A percentile compares a stretch with the other conserved stretches of the same genome.
Conservation (phyloP, 2,797 vertebrate species). For the Apogon hyalosoma region DNA sequence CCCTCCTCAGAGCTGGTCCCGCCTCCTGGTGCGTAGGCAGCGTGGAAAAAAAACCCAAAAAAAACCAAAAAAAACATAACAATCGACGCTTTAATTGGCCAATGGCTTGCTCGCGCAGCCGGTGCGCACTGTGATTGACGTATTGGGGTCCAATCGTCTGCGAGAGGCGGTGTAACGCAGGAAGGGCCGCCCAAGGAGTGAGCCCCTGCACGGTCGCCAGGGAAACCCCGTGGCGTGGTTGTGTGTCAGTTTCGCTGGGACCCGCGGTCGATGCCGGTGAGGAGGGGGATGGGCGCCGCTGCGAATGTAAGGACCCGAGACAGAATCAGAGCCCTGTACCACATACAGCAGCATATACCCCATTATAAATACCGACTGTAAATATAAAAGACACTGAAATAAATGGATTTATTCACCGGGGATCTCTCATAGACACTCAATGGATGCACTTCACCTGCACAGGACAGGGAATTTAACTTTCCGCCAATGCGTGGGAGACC, state of each 20-base stretch:
- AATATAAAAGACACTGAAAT: conserved; percentile 81
- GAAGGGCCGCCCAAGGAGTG: conserved; percentile 67
- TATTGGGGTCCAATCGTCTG: conserved; percentile 50
- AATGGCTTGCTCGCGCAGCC: conserved; percentile 31
- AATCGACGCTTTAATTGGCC: conserved; percentile 39
- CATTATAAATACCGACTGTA: conserved; percentile 85
- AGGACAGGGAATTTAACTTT: conserved; percentile 85
- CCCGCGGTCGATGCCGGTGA: conserved; percentile 90
- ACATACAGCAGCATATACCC: conserved; percentile 86
- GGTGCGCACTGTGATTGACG: conserved; percentile 55
- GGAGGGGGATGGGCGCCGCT: conserved; percentile 91
- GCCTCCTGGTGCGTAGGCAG: conserved; percentile 62
- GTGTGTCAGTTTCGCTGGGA: conserved; percentile 92
- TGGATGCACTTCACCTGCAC: conserved; percentile 79
- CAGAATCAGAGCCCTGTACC: conserved; percentile 85
- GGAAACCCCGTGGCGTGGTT: conserved; percentile 95
- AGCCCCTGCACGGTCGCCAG: conserved; percentile 90
- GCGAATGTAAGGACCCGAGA: conserved; percentile 85
- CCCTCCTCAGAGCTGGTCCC: conserved; percentile 58
- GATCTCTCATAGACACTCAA: conserved; percentile 76
- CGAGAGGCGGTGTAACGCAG: conserved; percentile 46
- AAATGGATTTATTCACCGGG: conserved; percentile 76
- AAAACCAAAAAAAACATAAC: too few species aligned
- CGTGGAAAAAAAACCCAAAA: conserved; percentile 25
- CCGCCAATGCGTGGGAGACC: conserved; percentile 78